Evolutionary conservation across 2,113 vertebrate genomes (phyloP).

Genomic region (Serinus canaria): DNA sequence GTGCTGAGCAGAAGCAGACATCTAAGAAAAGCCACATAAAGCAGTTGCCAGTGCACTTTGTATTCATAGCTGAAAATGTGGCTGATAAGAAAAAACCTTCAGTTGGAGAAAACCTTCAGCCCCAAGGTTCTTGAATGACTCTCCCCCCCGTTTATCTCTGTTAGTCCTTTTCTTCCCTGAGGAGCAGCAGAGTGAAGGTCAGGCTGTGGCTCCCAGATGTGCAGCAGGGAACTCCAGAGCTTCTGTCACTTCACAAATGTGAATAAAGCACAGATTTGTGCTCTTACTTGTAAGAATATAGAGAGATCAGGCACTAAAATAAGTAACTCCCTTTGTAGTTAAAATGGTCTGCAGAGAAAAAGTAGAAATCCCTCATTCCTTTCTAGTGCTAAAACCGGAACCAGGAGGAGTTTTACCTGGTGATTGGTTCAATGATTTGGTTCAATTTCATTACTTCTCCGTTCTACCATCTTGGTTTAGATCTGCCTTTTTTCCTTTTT

Average conservation of each 20-base stretch:
- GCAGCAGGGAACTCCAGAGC: background rate
- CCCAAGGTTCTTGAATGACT: background rate
- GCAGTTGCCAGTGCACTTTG: background rate
- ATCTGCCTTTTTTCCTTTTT: background rate
- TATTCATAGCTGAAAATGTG: background rate
- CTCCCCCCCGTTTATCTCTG: background rate
- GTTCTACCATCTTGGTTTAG: background rate
- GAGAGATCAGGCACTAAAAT: background rate
- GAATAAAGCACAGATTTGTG: background rate
- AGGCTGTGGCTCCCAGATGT: background rate
- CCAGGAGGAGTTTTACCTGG: background rate
- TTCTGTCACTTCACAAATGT: background rate
- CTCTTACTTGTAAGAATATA: background rate
- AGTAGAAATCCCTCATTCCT: background rate
- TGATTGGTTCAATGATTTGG: no score
- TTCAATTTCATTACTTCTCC: background rate
- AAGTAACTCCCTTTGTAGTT: background rate
- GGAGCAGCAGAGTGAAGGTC: background rate
- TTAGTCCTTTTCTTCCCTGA: background rate
- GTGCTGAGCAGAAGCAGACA: background rate
- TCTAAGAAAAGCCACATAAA: background rate
- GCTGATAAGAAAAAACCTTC: background rate
- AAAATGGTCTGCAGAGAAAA: background rate
- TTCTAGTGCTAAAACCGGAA: background rate
- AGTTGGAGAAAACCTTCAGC: background rate